Base-by-base conservation (phyloP, 2,797 vertebrate genomes). In the Mus minutoides region DNA sequence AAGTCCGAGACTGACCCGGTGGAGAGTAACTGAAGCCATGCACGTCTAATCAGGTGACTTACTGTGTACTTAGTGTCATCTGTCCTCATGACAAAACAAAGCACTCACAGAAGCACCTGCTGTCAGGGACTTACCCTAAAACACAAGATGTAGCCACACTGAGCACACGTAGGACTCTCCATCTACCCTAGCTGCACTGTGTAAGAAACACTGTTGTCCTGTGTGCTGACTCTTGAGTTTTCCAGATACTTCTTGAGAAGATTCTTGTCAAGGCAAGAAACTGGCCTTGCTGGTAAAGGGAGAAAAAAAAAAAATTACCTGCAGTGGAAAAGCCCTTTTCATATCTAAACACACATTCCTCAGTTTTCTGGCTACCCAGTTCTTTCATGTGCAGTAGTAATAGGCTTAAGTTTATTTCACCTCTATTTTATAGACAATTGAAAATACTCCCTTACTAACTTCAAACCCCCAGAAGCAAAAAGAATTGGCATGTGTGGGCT, bases 181-280 rank as follows among this genome's bases (percentile, higher is more conserved):
- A 0, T 10, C 1, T 77, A 0, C 12, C 1, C 80, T 40, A 52
- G 26, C 54, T 58, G 19, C 11, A 6, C 31, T 49, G 29, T 54
- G 3, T 40, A 31, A 22, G 24, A 5, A 40, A 10, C 58, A 1
- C 52, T 1, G 0, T 0, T 14, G 19, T n/a, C 37, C 60, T 22
- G 4, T 37, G n/a, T 73, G 73, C 77, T 62, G 16, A 62, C 31
- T 46, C 19, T 62, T 62, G 19, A 26, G 2, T 64, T 49, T 77
- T 82, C 60, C 88, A 90, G 37, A 83, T 1, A 67, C 43, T 67
- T 49, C 83, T 69, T 26, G 43, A 69, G 87, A 67, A 54, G 13
- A 71, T 24, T 60, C 46, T 89, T 54, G 13, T 11, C 9, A 67
- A 84, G 24, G 31, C 34, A 75, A 60, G 83, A 43, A 93, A 34